Conservation (phyloP, 2,797 vertebrate species). For the Sebastes steindachneri region DNA sequence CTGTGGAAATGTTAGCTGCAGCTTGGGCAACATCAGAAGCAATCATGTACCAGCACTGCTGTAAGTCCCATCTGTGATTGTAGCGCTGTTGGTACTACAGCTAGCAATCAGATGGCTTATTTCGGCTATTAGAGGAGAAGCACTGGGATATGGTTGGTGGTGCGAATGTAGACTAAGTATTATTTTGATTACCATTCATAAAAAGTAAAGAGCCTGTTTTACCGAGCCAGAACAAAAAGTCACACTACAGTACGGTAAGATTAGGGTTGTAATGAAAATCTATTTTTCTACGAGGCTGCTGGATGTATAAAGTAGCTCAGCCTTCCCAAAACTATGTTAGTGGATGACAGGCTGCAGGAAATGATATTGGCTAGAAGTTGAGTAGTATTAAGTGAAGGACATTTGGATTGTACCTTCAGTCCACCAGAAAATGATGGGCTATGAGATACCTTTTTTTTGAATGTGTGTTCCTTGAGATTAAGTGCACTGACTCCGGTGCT, state of each 20-base stretch:
- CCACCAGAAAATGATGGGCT: background rate
- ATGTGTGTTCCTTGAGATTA: background rate
- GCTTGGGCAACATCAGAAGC: constrained; percentile 61
- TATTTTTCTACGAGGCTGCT: constrained; percentile 13
- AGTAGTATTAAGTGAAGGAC: background rate
- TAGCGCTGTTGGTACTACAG: constrained; percentile 47
- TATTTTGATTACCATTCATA: constrained; percentile 28
- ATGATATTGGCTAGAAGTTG: background rate
- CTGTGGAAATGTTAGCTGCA: constrained; percentile 51
- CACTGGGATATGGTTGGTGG: background rate
- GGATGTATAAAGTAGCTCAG: background rate
- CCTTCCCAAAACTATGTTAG: constrained; percentile 6
- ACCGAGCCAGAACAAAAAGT: constrained; percentile 14
- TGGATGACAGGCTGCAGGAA: constrained; percentile 4
- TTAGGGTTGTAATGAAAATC: constrained; percentile 24
- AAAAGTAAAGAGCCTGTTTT: constrained; percentile 24
- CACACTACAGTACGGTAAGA: background rate
- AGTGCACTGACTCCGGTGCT: background rate
- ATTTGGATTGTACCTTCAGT: constrained; percentile 4
- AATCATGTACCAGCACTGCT: constrained; percentile 55
- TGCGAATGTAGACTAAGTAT: constrained; percentile 14
- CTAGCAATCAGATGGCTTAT: constrained; percentile 58
- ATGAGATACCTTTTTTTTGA: constrained; percentile 3
- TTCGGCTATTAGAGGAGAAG: constrained; percentile 40
- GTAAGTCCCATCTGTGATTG: constrained; percentile 68